Base-by-base conservation (phyloP, 2,888 invertebrate genomes). In the Pachliopta kotzebuea region DNA sequence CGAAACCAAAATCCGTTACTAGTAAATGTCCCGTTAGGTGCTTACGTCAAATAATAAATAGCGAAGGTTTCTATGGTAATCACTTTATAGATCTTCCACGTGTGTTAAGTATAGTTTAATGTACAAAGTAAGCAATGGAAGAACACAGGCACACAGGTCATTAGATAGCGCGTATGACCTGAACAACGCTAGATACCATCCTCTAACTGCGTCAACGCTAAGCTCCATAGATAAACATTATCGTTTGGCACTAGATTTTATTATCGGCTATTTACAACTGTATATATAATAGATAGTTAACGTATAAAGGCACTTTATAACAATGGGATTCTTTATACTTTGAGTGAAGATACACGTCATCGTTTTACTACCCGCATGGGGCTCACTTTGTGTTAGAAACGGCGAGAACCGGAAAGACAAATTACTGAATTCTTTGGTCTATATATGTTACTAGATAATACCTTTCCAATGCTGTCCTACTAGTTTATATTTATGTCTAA, bases 131-230 rank as follows among this genome's bases (percentile, higher is more conserved):
- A 58, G 60, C 50, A 60, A 56, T 56, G 60, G 60, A 65, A 65
- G 60, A 56, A 60, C 65, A 57, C 56, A 52, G 31, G n/a, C 49
- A n/a, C 56, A 60, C 23, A 57, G 65, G 65, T 65, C 65, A 57
- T 56, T 60, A 60, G 65, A 56, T 64, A 54, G 50, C 50, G 42
- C 42, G n/a, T 42, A 53, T 53, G 60, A 56, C 60, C 65, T 61
- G 53, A 45, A 60, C 56, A 45, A 23, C n/a, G 24, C 14, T 45
- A 56, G 65, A 65, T 65, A 65, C 26, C 4, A 26, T 20, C 55
- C 50, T 29, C 20, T n/a, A 60, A 57, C 42, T 65, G 65, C 65
- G 60, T 65, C 65, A 65, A 42, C 24, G 37, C 11, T n/a, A 55
- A 55, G 37, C 50, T 18, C 29, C n/a, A 55, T 49, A 56, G 60